Percentiles rank a stretch among this genome's conserved stretches.
These are phyloP conservation scores for Chrysochloris asiatica DNA, from an alignment of 2,113 vertebrate species.

Conservation along the genomic window DNA sequence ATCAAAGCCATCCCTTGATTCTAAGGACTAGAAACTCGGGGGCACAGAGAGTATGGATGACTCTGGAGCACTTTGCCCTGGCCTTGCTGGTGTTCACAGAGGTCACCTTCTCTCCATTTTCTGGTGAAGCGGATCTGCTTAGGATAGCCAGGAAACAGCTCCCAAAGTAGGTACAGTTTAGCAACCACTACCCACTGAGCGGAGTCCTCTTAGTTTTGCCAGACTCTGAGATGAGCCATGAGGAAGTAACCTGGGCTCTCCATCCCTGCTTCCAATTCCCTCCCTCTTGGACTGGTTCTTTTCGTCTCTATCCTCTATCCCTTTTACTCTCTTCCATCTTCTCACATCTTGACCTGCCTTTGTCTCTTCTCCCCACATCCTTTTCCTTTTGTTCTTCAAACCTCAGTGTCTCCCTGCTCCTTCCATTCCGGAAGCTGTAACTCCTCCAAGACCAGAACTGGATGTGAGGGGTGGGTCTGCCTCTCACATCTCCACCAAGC, in stretches of 20 bases:
- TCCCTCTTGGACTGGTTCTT: background rate
- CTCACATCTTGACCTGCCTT: background rate
- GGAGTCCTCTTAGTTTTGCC: background rate
- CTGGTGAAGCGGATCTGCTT: background rate
- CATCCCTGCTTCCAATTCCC: background rate
- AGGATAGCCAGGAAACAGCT: background rate
- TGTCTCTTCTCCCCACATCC: background rate
- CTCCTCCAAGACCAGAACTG: background rate
- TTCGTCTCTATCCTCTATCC: background rate
- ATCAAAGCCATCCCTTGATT: background rate
- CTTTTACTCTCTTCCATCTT: background rate
- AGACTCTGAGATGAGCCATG: background rate
- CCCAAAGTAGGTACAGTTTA: background rate
- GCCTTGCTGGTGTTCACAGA: fast-evolving
- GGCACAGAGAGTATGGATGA: background rate
- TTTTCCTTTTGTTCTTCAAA: background rate
- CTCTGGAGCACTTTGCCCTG: background rate
- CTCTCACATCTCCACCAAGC: background rate
- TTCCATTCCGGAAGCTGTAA: no score
- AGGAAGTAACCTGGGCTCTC: background rate
- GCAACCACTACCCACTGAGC: background rate
- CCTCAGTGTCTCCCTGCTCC: background rate
- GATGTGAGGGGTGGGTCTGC: background rate
- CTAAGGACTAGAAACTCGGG: background rate
- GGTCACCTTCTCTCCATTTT: background rate